Base-by-base conservation (phyloP, 2,888 invertebrate species). In the Volucella zonaria region DNA sequence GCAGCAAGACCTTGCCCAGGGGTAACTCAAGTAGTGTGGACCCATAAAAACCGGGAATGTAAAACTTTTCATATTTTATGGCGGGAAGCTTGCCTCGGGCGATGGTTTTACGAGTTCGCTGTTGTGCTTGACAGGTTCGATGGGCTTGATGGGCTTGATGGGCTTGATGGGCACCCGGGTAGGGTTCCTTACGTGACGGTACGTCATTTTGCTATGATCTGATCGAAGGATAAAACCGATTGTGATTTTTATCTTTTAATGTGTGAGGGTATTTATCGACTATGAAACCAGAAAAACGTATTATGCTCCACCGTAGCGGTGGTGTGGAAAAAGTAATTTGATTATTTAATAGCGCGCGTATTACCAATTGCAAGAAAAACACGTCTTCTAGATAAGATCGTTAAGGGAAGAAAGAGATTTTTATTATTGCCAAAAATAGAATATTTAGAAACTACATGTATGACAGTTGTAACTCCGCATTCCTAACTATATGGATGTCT, bases 11-110 rank as follows among this genome's bases (percentile, higher is more conserved):
- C 45, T 12, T 38, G 64, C 71, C 54, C 43, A 43, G 14, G 23
- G 9, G 9, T 15, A 23, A 49, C 12, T 31, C 52, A 12, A 59
- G 51, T 62, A 38, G 56, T 23, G 59, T 31, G 52, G 51, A 56
- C 43, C 51, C 76, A 64, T 85, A 85, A 85, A 77, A 79, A 67
- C 10, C 59, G 75, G 66, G 61, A 70, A 83, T 66, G 75, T 62
- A 76, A 76, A 80, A 80, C 75, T 73, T 80, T 80, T 76, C 71
- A 73, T 82, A 74, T 79, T 85, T 85, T 80, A 85, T 80, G 56
- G 73, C 54, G 76, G 59, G 18, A 47, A 68, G 62, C 54, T 85
- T 80, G 52, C 75, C 56, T 64, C 11, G 47, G 66, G 76, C 47
- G 52, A 68, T 56, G 70, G 64, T 83, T 83, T 79, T 83, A 79